Base-by-base conservation (phyloP, 2,888 invertebrate genomes). In the Leptopterna dolabrata region DNA sequence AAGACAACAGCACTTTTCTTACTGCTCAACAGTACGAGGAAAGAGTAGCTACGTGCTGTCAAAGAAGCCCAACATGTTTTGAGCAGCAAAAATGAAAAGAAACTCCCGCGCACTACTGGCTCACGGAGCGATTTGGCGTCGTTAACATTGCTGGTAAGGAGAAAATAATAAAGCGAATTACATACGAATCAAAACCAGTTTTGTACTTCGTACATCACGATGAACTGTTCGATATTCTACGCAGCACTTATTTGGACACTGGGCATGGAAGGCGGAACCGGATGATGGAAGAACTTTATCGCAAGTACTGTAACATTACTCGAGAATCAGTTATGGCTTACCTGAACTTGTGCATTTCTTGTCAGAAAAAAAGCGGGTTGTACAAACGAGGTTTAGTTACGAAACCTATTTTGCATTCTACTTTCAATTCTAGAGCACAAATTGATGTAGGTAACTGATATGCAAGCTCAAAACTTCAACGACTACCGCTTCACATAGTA, bases 381-480 rank as follows among this genome's bases (percentile, higher is more conserved):
- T n/a, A n/a, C n/a, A n/a, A n/a, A n/a, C n/a, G n/a, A n/a, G n/a
- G n/a, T n/a, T n/a, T n/a, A n/a, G n/a, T n/a, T n/a, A n/a, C n/a
- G n/a, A n/a, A n/a, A n/a, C n/a, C n/a, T n/a, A n/a, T n/a, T n/a
- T n/a, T n/a, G n/a, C n/a, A n/a, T n/a, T n/a, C n/a, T n/a, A 30
- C 27, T 71, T 71, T 71, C 27, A 13, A n/a, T 71, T 71, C 71
- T 14, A 16, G 78, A 76, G 78, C 30, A 16, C 78, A 76, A 76
- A 29, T 76, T 24, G 36, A 76, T 14, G n/a, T n/a, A n/a, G n/a
- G 27, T 71, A 11, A 71, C n/a, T 24, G 71, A 71, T 71, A 71
- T 71, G 71, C 71, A 84, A 4, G 83, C 88, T n/a, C 36, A 85
- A 70, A 70, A 86, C 73, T 86, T n/a, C 51, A 63, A 87, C 36